Evolutionary conservation across 2,888 invertebrate genomes (phyloP).

Genomic region (Trypoxylon attenuatum): DNA sequence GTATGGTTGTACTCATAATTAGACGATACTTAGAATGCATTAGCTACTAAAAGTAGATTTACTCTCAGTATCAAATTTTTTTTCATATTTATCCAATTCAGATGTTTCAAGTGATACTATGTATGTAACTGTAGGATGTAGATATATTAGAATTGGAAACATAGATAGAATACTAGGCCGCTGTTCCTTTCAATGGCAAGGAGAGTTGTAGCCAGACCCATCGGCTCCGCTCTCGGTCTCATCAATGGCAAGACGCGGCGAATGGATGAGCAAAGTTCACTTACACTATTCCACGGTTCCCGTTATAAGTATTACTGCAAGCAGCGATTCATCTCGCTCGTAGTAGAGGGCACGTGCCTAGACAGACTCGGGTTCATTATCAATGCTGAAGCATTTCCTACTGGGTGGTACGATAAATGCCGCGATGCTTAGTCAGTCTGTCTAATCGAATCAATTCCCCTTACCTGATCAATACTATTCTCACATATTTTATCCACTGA

Average conservation of each 20-base stretch:
- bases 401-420: background rate
- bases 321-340: conserved; percentile 30
- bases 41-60: no score
- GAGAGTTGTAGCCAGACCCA: conserved; percentile 17
- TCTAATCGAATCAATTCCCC: background rate
- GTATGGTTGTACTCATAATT: background rate
- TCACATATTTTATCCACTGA: background rate
- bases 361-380: conserved; percentile 26
- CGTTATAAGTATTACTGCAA: conserved; percentile 15
- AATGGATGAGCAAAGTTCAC: conserved; percentile 32
- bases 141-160: no score
- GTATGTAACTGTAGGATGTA: no score
- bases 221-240: conserved; percentile 49
- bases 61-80: no score
- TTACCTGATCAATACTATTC: no score
- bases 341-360: conserved; percentile 16
- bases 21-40: no score
- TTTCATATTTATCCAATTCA: no score
- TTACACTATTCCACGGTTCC: conserved; percentile 4
- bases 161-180: no score
- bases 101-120: no score
- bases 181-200: no score
- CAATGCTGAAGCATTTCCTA: conserved; percentile 9
- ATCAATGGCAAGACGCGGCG: conserved; percentile 47
- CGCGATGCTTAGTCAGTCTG: background rate